Percentiles rank a stretch among this genome's conserved stretches.
Evolutionary conservation across 2,113 vertebrate species (phyloP).

Genomic region (Thamnaconus septentrionalis): DNA sequence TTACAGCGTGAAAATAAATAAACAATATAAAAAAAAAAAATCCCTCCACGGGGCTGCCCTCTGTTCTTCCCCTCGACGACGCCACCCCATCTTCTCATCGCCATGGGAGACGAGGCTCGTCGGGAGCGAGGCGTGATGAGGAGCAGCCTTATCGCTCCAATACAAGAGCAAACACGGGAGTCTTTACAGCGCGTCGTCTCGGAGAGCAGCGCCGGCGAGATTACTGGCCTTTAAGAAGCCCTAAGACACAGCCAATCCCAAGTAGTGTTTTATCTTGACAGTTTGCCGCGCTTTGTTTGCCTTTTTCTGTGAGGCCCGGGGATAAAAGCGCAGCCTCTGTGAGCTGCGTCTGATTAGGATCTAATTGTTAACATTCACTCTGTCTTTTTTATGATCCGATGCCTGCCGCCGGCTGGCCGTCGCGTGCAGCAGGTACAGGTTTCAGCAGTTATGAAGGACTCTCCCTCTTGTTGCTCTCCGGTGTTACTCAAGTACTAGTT

Average conservation of each 20-base stretch:
- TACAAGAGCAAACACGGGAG: conserved; percentile 73
- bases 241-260: conserved; percentile 70
- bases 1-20: no score
- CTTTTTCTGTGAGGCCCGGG: conserved; percentile 86
- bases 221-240: conserved; percentile 68
- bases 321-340: conserved; percentile 87
- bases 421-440: conserved; percentile 67
- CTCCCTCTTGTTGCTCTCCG: conserved; percentile 55
- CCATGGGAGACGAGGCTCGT: conserved; percentile 31
- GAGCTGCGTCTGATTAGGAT: conserved; percentile 91
- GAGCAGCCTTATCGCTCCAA: conserved; percentile 60
- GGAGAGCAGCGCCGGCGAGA: conserved; percentile 42
- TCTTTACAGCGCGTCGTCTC: conserved; percentile 58
- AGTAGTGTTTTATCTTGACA: conserved; percentile 77
- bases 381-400: conserved; percentile 54
- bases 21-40: no score
- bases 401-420: conserved; percentile 24
- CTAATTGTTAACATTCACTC: conserved; percentile 86
- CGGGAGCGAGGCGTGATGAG: conserved; percentile 49
- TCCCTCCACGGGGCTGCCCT: no score
- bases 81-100: conserved; percentile 30
- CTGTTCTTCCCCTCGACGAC: conserved; percentile 1
- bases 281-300: conserved; percentile 84
- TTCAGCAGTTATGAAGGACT: conserved; percentile 65
- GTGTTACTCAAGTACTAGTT: conserved; percentile 81